Percentiles rank a stretch among this genome's conserved stretches.
These are phyloP conservation scores for Melanotaenia pygmaea DNA, from an alignment of 2,797 vertebrate species.

Conservation along the genomic window DNA sequence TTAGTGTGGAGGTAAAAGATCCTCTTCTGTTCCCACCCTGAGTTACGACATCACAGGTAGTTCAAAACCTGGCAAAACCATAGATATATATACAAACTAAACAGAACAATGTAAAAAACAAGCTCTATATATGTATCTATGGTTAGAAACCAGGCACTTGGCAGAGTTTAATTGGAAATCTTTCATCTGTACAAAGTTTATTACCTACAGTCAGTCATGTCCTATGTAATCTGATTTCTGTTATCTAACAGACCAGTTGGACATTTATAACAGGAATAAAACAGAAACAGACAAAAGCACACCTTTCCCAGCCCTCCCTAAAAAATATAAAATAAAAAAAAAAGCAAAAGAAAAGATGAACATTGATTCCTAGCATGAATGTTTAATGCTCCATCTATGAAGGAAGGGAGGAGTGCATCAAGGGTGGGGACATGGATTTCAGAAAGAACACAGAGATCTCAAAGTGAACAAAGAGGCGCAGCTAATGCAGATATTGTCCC, in stretches of 20 bases:
- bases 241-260: slow-evolving; percentile 84
- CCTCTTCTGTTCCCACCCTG: slow-evolving; percentile 70
- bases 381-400: slow-evolving; percentile 65
- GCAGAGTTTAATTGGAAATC: slow-evolving; percentile 82
- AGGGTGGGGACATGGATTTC: slow-evolving; percentile 42
- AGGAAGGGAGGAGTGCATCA: slow-evolving; percentile 12
- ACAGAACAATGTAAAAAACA: slow-evolving; percentile 80
- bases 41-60: slow-evolving; percentile 80
- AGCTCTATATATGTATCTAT: slow-evolving; percentile 84
- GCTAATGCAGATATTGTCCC: too few relatives aligned
- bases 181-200: slow-evolving; percentile 88
- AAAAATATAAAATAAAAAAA: slow-evolving; percentile 49
- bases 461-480: slow-evolving; percentile 41
- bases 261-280: slow-evolving; percentile 88
- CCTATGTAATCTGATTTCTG: slow-evolving; percentile 41
- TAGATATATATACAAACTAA: slow-evolving; percentile 78
- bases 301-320: slow-evolving; percentile 37
- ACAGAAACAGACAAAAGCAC: slow-evolving; percentile 81
- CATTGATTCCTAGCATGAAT: slow-evolving; percentile 68
- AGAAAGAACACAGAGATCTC: slow-evolving; percentile 34
- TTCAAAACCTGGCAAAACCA: slow-evolving; percentile 77
- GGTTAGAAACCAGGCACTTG: slow-evolving; percentile 83
- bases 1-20: slow-evolving; percentile 61
- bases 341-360: slow-evolving; percentile 56
- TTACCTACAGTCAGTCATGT: slow-evolving; percentile 85